Conservation (phyloP, 2,888 invertebrate species). For the Drosophila neutralis region DNA sequence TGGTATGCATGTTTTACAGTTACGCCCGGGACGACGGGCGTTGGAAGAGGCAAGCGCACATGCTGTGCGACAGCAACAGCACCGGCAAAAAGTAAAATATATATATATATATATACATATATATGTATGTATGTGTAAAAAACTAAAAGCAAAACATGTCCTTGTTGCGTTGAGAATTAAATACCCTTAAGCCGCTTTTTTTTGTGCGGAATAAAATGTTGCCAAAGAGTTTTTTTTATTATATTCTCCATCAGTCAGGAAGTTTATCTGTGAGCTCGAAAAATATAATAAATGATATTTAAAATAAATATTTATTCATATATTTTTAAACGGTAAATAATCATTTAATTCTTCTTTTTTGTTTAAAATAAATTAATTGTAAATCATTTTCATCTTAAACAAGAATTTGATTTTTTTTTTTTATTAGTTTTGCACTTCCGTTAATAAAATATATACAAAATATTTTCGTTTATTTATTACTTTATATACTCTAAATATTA, state of each 20-base stretch:
- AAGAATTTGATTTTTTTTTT: neutral
- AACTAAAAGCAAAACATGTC: constrained; percentile 5
- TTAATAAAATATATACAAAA: too few relatives aligned
- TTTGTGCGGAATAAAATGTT: neutral
- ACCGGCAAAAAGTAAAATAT: constrained; percentile 26
- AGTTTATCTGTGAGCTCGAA: neutral
- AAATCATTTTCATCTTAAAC: neutral
- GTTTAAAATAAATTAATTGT: neutral
- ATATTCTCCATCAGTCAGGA: neutral
- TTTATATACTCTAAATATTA: neutral
- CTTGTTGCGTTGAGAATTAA: constrained; percentile 1
- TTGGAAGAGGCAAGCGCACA: constrained; percentile 31
- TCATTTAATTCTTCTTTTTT: neutral
- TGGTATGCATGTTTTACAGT: constrained; percentile 65
- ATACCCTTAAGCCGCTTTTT: constrained; percentile 12
- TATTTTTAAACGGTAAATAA: neutral
- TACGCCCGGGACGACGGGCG: constrained; percentile 40
- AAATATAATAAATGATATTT: neutral
- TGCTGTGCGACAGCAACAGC: constrained; percentile 49
- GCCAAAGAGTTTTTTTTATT: neutral
- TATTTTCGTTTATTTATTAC: neutral
- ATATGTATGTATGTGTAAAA: neutral
- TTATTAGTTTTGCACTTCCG: neutral
- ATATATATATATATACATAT: neutral
- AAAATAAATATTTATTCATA: too few relatives aligned